Percentiles rank a stretch among this genome's conserved stretches.
Conservation (phyloP, 2,888 invertebrate species). For the Macropis europaea region DNA sequence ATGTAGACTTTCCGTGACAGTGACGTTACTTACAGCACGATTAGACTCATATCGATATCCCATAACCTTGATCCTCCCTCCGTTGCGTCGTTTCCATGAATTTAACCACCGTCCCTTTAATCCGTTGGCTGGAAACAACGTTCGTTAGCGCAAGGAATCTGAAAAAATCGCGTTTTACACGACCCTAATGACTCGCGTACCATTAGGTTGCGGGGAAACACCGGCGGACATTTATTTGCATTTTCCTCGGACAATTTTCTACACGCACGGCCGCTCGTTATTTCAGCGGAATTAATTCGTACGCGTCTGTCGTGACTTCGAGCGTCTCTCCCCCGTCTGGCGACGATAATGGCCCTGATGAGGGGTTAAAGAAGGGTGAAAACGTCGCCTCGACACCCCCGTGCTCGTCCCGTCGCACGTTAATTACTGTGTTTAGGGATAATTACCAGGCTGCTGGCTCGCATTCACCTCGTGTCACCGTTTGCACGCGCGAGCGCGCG, state of each 20-base stretch:
- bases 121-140: no score
- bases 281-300: constrained; percentile 56
- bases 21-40: no score
- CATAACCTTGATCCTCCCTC: constrained; percentile 17
- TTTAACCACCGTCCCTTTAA: constrained; percentile 26
- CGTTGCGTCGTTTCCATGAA: constrained; percentile 15
- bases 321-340: constrained; percentile 13
- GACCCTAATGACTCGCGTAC: no score
- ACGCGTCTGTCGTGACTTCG: constrained; percentile 34
- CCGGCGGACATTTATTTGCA: background rate
- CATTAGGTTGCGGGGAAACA: background rate
- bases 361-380: constrained; percentile 62
- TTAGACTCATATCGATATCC: no score
- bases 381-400: constrained; percentile 65
- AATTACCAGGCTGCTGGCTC: constrained; percentile 57
- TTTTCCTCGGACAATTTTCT: constrained; percentile 25
- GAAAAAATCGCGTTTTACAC: no score
- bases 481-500: constrained; percentile 11
- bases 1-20: no score
- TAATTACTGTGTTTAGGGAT: constrained; percentile 72
- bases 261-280: constrained; percentile 33
- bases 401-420: constrained; percentile 59
- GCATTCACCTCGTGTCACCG: constrained; percentile 45
- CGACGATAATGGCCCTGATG: constrained; percentile 65
- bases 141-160: no score